Base-by-base conservation (phyloP, 2,888 invertebrate species). In the Andrena chrysosceles region DNA sequence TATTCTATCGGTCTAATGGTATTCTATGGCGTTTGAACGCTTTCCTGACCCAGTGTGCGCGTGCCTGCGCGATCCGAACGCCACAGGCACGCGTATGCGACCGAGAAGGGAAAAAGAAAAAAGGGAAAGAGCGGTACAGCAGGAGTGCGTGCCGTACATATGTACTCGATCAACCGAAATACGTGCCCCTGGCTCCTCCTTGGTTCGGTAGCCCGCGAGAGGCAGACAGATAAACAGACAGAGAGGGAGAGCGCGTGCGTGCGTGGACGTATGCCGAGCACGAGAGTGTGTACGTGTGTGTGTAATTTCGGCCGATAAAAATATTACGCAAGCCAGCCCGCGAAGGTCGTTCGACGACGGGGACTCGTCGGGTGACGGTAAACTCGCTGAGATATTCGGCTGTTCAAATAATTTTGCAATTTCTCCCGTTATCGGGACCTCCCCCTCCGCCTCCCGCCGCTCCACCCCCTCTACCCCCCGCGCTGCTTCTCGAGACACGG, bases 281-380 rank as follows among this genome's bases (percentile, higher is more conserved):
- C 42, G 42, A 16, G 42, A 16, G 23, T 23, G 56, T 20, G 52
- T 52, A 20, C 23, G 85, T 63, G 83, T 76, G 71, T 83, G 83
- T 78, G 87, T 89, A 91, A 93, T 92, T 93, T 93, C 90, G 91
- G 89, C 89, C 89, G 92, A 93, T 92, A 93, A 93, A 93, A 91
- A 90, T 91, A 92, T 93, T 93, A 93, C 93, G 93, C 93, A 93
- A 93, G 90, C 66, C 59, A 77, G 83, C 87, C 86, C 88, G 88
- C 92, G 92, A 92, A 93, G 93, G 93, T 91, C 93, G 92, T 85
- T 85, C 83, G 76, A 75, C 84, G 83, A 85, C 74, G 84, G 69
- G 82, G 52, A 26, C 56, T 48, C 42, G 33, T 60, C 59, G 54
- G 49, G 60, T 59, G 81, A 67, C 72, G 81, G 83, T 77, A 84